Conservation (phyloP, 1,140 invertebrate species). For the Aphaenogaster ashmeadi region DNA sequence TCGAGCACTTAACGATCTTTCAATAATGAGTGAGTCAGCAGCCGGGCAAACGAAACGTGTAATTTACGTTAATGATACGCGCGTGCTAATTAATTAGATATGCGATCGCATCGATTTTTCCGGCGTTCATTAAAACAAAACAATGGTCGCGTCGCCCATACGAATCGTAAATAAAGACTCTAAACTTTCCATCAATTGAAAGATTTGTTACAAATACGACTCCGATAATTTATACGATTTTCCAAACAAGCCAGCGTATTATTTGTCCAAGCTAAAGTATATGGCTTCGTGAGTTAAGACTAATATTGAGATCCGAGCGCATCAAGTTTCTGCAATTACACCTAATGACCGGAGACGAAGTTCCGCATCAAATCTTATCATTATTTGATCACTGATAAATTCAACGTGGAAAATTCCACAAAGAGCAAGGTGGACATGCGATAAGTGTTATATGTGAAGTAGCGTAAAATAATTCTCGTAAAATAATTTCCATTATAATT, state of each 20-base stretch:
- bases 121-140: slow-evolving; percentile 2
- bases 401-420: slow-evolving; percentile 68
- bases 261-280: not conserved
- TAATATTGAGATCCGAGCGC: not conserved
- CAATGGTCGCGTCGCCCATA: not conserved
- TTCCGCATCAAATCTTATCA: slow-evolving; percentile 63
- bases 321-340: not conserved
- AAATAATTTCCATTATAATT: not conserved
- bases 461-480: slow-evolving; percentile 36
- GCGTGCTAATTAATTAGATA: slow-evolving; percentile 73
- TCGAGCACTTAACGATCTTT: slow-evolving; percentile 77
- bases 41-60: slow-evolving; percentile 74
- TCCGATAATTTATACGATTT: not conserved
- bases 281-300: not conserved
- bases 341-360: slow-evolving; percentile 9
- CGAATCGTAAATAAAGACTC: slow-evolving; percentile 9
- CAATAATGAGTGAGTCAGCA: slow-evolving; percentile 76
- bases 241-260: not conserved
- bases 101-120: slow-evolving; percentile 60
- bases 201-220: not conserved
- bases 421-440: slow-evolving; percentile 27
- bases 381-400: slow-evolving; percentile 77
- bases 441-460: slow-evolving; percentile 63
- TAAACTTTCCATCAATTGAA: not conserved
- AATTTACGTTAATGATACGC: slow-evolving; percentile 75